These are phyloP conservation scores for Patella pellucida DNA, from an alignment of 2,888 invertebrate genomes.

Conservation along the genomic window DNA sequence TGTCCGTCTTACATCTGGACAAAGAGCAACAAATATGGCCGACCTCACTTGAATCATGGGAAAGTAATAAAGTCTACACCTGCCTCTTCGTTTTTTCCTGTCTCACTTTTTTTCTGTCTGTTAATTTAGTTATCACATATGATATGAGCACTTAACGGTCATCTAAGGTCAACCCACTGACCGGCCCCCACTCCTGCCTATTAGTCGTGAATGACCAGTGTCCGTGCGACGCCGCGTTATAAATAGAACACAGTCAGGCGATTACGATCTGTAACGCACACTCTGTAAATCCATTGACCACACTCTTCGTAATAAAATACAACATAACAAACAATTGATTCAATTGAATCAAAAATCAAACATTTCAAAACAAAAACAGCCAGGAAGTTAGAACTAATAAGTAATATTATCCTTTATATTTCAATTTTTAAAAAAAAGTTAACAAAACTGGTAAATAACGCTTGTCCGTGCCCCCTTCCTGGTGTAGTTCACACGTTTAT, in stretches of 20 bases:
- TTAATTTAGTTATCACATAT: slow-evolving; percentile 34
- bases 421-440: no score
- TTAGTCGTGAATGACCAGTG: slow-evolving; percentile 21
- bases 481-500: not conserved
- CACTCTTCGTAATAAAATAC: no score
- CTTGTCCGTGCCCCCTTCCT: slow-evolving; percentile 1
- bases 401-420: no score
- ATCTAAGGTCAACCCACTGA: slow-evolving; percentile 26
- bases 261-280: slow-evolving; percentile 1
- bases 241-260: slow-evolving; percentile 10
- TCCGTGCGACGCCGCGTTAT: slow-evolving; percentile 14
- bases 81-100: slow-evolving; percentile 26
- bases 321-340: no score
- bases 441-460: not conserved
- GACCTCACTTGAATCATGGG: slow-evolving; percentile 39
- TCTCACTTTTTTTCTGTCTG: slow-evolving; percentile 32
- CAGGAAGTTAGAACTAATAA: no score
- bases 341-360: no score
- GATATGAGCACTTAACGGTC: slow-evolving; percentile 27
- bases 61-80: slow-evolving; percentile 32
- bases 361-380: no score
- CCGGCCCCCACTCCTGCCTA: slow-evolving; percentile 11
- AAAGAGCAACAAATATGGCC: slow-evolving; percentile 60
- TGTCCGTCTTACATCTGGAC: slow-evolving; percentile 48
- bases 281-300: no score